These are phyloP conservation scores for Serilophus lunatus DNA, from an alignment of 2,113 vertebrate genomes.

Conservation along the genomic window DNA sequence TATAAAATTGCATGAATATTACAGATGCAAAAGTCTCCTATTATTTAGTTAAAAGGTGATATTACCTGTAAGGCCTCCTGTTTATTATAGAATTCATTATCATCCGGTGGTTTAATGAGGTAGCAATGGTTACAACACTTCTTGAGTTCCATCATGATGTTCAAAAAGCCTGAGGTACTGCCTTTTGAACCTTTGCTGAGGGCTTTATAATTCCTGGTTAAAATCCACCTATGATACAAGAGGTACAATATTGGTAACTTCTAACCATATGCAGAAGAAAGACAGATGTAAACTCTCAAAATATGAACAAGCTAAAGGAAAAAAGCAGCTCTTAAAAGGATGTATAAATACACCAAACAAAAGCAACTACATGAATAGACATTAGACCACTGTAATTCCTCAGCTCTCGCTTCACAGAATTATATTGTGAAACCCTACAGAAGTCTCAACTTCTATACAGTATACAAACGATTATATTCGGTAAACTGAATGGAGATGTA, in stretches of 20 bases:
- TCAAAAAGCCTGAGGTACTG: constrained; percentile 97
- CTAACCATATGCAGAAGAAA: not conserved
- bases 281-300: not conserved
- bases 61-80: constrained; percentile 94
- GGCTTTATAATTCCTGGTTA: constrained; percentile 98
- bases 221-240: constrained; percentile 85
- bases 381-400: not conserved
- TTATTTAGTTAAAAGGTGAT: not conserved
- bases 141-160: constrained; percentile 99
- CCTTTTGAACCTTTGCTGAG: constrained; percentile 98
- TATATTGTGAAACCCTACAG: not conserved
- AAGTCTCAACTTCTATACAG: not conserved
- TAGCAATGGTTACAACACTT: constrained; percentile 99
- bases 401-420: not conserved
- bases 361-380: not conserved
- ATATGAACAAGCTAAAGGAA: not conserved
- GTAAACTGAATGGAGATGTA: not conserved
- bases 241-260: not conserved
- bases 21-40: not conserved
- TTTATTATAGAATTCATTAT: constrained; percentile 91
- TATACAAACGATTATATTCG: not conserved
- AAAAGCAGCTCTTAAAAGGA: not conserved
- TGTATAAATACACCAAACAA: not conserved
- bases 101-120: constrained; percentile 97
- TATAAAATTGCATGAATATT: not conserved